These are phyloP conservation scores for Blennius ocellaris DNA, from an alignment of 2,113 vertebrate species.

Conservation along the genomic window DNA sequence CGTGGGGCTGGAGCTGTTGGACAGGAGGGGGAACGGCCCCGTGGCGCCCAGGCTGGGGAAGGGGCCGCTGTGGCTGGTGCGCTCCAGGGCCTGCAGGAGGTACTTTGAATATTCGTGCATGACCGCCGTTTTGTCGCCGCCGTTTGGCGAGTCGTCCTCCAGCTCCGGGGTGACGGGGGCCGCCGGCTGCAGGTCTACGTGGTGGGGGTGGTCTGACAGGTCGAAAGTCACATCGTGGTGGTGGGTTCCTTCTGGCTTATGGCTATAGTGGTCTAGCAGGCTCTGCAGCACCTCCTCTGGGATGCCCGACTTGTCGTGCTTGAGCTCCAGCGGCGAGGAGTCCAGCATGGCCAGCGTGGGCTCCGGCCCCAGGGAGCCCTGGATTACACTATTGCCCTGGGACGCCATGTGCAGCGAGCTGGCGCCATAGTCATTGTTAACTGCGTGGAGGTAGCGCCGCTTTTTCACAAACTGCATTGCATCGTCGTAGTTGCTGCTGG, in stretches of 20 bases:
- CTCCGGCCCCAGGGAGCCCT: slow-evolving; percentile 93
- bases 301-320: slow-evolving; percentile 98
- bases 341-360: slow-evolving; percentile 94
- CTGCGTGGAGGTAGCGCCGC: slow-evolving; percentile 95
- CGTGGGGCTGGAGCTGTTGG: slow-evolving; percentile 89
- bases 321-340: slow-evolving; percentile 91
- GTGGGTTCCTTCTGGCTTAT: slow-evolving; percentile 90
- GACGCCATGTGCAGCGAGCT: slow-evolving; percentile 91
- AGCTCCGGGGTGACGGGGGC: slow-evolving; percentile 91
- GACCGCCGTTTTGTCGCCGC: slow-evolving; percentile 92
- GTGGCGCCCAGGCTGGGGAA: slow-evolving; percentile 90
- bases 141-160: slow-evolving; percentile 89
- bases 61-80: slow-evolving; percentile 94
- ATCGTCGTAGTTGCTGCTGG: slow-evolving; percentile 96
- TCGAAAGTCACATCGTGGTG: slow-evolving; percentile 96
- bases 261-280: slow-evolving; percentile 97
- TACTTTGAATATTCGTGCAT: slow-evolving; percentile 99
- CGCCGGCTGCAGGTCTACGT: slow-evolving; percentile 92
- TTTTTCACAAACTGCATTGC: slow-evolving; percentile 99
- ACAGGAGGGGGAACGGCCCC: slow-evolving; percentile 93
- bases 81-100: slow-evolving; percentile 97
- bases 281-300: slow-evolving; percentile 98
- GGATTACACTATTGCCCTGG: slow-evolving; percentile 91
- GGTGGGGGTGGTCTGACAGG: slow-evolving; percentile 89
- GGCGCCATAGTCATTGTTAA: slow-evolving; percentile 92